Base-by-base conservation (phyloP, 64 coral and sea anemone species). In the Porites lutea region DNA sequence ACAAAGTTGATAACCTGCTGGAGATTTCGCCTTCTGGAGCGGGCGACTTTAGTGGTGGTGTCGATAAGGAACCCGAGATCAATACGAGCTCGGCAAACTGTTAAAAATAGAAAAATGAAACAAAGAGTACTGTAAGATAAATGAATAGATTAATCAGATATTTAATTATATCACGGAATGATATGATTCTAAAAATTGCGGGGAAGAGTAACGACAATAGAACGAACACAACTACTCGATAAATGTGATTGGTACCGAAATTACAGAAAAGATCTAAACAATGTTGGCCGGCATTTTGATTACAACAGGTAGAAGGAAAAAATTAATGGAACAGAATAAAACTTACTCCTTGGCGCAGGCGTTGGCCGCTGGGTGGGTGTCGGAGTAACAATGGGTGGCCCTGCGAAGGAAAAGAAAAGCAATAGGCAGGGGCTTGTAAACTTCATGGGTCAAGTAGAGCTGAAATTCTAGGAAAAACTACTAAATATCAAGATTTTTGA, bases 1-100 rank as follows among this genome's bases (percentile, higher is more conserved):
- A 92, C 21, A 79, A 92, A 87, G 16, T 86, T 19, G 61, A 49
- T 12, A 4, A 92, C 70, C 49, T 57, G 65, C 7, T 14, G 82
- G 72, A 79, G 23, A n/a, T 87, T 67, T 61, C 20, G 16, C n/a
- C 70, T n/a, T 60, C 59, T 53, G 51, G 46, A 52, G 23, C 63
- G 73, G 4, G 52, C 4, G 4, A 82, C 89, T 12, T 45, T 71
- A 13, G 46, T 58, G 3, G 91, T 78, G 3, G 75, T 83, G 15
- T 92, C 91, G 44, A 92, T 69, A 45, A 92, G 91, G 62, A 92
- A 79, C 59, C 91, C 82, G 65, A 92, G 72, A 69, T 92, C 91
- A 43, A 92, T 53, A 59, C 91, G 71, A 52, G 73, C 82, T 37
- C 19, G 78, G n/a, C 91, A 92, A 79, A 87, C 91, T 92, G 55